Base-by-base conservation (phyloP, 2,888 invertebrate genomes). In the Hyppa rectilinea region DNA sequence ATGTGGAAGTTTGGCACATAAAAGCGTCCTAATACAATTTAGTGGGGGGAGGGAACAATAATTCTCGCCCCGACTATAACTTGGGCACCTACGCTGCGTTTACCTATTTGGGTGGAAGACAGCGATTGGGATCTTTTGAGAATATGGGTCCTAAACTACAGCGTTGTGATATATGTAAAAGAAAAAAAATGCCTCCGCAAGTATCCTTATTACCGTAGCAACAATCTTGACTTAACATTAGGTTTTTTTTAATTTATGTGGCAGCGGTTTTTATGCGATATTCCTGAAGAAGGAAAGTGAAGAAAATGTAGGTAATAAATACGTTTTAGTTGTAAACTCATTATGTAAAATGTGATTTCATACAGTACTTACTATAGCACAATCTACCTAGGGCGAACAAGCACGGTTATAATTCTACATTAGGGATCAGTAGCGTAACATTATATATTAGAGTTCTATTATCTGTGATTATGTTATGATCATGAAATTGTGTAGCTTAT, bases 11-110 rank as follows among this genome's bases (percentile, higher is more conserved):
- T 78, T 71, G 49, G 36, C 50, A 61, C 75, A 78, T 84, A 78
- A 82, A 82, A 69, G 63, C 71, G 67, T 70, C 71, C 65, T 78
- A 47, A 73, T 69, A 83, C 76, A 80, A 81, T 84, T 81, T 75
- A 83, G 71, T 72, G 69, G 69, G 72, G 56, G 75, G 68, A 52
- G 59, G 66, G 75, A 77, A 75, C 82, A 70, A 86, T 85, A 82
- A 86, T 75, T 86, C 75, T 72, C 53, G 34, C 45, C 40, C 58
- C 52, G 70, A 78, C 76, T 71, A 76, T 85, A 83, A 81, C 79
- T 78, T 78, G 62, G 68, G 58, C 71, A 69, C 69, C 60, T 75
- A 60, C 29, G 66, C 17, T 72, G 52, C 56, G 60, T 34, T 78
- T 49, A 59, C 26, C 23, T 72, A 81, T 71, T 65, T 36, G 34